These are phyloP conservation scores for Gymnoscopelus braueri DNA, from an alignment of 2,797 vertebrate genomes.

Conservation along the genomic window DNA sequence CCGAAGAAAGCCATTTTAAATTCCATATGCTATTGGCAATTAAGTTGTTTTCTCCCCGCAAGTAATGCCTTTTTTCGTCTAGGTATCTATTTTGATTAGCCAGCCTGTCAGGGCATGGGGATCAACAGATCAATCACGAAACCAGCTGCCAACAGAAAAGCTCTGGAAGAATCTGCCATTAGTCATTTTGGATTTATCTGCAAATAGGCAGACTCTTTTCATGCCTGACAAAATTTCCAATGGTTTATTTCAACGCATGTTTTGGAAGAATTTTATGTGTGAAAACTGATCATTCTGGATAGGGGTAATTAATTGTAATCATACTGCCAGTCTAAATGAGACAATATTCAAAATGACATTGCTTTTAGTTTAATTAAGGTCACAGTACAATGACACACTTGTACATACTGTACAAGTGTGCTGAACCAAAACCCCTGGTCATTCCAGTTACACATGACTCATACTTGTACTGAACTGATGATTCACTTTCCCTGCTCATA, in stretches of 20 bases:
- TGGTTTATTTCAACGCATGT: constrained; percentile 43
- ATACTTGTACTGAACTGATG: constrained; percentile 1
- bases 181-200: constrained; percentile 48
- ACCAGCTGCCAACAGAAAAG: constrained; percentile 59
- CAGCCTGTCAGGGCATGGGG: constrained; percentile 58
- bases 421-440: no score
- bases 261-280: constrained; percentile 37
- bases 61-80: constrained; percentile 60
- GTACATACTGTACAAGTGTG: no score
- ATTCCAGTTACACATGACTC: no score
- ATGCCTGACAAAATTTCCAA: constrained; percentile 52
- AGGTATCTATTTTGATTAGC: constrained; percentile 73
- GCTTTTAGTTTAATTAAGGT: neutral
- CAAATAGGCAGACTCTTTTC: constrained; percentile 59
- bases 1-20: constrained; percentile 51
- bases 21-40: constrained; percentile 62
- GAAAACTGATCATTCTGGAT: constrained; percentile 36
- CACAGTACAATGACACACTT: no score
- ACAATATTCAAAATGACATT: neutral
- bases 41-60: constrained; percentile 60
- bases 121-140: constrained; percentile 64
- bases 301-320: constrained; percentile 50
- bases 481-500: constrained; percentile 20
- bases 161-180: constrained; percentile 47
- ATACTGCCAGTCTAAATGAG: constrained; percentile 33